Evolutionary conservation across 2,888 invertebrate species (phyloP).

Genomic region (Coelogynopora nodosa): DNA sequence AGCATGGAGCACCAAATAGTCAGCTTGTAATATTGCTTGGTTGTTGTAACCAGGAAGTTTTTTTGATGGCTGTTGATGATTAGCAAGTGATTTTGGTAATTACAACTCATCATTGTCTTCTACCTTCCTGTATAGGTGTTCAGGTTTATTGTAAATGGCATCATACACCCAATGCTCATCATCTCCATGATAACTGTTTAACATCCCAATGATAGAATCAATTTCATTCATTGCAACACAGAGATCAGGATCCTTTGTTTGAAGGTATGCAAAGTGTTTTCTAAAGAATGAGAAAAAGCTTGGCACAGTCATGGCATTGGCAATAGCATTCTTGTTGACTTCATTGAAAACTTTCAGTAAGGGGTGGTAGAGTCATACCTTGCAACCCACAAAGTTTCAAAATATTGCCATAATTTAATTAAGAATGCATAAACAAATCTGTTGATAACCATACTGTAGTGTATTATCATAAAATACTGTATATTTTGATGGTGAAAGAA

Average conservation of each 20-base stretch:
- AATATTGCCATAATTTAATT: not conserved
- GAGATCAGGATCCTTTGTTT: constrained; percentile 28
- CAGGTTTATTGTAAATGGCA: not conserved
- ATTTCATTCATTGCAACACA: constrained; percentile 11
- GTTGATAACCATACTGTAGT: not conserved
- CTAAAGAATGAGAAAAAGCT: constrained; percentile 13
- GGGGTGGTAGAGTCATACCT: constrained; percentile 2
- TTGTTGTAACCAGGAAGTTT: not conserved
- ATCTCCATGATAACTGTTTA: not conserved
- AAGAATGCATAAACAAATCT: not conserved
- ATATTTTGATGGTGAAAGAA: not conserved
- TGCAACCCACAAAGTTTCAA: not conserved
- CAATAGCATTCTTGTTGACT: not conserved
- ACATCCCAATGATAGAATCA: not conserved
- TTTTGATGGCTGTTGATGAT: not conserved
- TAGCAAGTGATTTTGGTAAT: constrained; percentile 25
- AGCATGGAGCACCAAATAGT: not conserved
- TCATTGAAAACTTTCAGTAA: constrained; percentile 27
- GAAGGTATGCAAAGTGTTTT: constrained; percentile 22
- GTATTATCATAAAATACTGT: not conserved
- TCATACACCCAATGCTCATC: not conserved
- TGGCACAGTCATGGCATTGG: constrained; percentile 4
- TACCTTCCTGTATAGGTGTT: not conserved
- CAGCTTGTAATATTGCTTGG: constrained; percentile 18
- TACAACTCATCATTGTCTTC: not conserved